Conservation (phyloP, 2,797 vertebrate genomes). For the Alca torda region DNA sequence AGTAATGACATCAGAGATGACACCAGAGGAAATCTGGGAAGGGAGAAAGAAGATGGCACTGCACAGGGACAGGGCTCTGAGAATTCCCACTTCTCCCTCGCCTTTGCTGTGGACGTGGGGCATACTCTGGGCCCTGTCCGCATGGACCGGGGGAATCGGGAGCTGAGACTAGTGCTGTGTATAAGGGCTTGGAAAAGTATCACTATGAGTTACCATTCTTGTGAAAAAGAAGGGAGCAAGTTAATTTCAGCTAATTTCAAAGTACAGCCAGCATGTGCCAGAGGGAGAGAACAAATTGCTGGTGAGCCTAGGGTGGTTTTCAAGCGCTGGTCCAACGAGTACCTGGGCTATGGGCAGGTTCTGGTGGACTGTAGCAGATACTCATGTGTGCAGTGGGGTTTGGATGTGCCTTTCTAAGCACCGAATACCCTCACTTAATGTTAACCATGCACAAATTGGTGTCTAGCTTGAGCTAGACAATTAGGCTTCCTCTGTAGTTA, state of each 20-base stretch:
- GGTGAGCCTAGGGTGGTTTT: not conserved
- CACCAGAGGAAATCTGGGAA: not conserved
- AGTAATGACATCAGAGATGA: not conserved
- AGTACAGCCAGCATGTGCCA: not conserved
- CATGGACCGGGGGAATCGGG: not conserved
- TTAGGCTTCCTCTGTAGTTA: not conserved
- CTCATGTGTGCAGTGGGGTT: not conserved
- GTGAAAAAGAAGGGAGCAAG: not conserved
- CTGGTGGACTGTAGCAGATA: not conserved
- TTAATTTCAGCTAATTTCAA: not conserved
- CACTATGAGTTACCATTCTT: not conserved
- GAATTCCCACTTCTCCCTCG: not conserved
- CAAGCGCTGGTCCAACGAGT: rapidly evolving
- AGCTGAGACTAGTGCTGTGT: not conserved
- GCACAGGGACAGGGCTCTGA: not conserved
- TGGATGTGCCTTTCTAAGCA: not conserved
- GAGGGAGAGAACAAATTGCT: not conserved
- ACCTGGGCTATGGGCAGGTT: not conserved
- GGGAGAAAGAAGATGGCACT: not conserved
- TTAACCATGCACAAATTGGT: not conserved
- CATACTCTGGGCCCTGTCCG: not conserved
- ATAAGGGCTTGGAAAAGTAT: not conserved
- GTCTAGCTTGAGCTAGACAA: not conserved
- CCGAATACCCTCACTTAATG: not conserved
- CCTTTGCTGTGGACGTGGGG: not conserved